These are phyloP conservation scores for Lasiurus cinereus DNA, from an alignment of 2,113 vertebrate species.

Conservation along the genomic window DNA sequence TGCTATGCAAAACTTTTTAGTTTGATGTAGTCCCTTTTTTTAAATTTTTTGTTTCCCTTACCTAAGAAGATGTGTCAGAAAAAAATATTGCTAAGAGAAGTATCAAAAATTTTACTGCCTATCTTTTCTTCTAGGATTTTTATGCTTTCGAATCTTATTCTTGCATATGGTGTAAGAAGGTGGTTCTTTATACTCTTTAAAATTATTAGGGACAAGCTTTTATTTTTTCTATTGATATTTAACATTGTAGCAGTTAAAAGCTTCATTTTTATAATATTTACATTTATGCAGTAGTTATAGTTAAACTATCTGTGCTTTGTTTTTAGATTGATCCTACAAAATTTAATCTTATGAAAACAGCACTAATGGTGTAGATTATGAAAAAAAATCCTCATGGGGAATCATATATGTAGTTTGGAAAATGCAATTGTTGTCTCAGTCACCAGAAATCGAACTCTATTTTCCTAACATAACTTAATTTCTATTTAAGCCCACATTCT, in stretches of 20 bases:
- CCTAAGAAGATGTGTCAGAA: not conserved
- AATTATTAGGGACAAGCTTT: not conserved
- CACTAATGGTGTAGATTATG: not conserved
- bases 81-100: not conserved
- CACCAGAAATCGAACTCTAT: not conserved
- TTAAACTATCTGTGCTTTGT: constrained; percentile 20
- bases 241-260: not conserved
- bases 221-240: not conserved
- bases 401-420: not conserved
- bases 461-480: not conserved
- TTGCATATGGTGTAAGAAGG: not conserved
- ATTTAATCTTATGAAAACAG: not conserved
- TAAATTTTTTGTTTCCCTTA: not conserved
- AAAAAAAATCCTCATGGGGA: not conserved
- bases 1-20: not conserved
- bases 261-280: not conserved
- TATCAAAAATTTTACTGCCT: not conserved
- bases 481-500: not conserved
- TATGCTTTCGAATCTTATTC: not conserved
- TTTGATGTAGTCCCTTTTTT: not conserved
- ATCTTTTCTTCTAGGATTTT: not conserved
- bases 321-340: not conserved
- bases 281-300: not conserved
- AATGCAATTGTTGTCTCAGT: not conserved
- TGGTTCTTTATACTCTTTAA: not conserved